Conservation (phyloP, 2,888 invertebrate species). For the Trichogramma evanescens region DNA sequence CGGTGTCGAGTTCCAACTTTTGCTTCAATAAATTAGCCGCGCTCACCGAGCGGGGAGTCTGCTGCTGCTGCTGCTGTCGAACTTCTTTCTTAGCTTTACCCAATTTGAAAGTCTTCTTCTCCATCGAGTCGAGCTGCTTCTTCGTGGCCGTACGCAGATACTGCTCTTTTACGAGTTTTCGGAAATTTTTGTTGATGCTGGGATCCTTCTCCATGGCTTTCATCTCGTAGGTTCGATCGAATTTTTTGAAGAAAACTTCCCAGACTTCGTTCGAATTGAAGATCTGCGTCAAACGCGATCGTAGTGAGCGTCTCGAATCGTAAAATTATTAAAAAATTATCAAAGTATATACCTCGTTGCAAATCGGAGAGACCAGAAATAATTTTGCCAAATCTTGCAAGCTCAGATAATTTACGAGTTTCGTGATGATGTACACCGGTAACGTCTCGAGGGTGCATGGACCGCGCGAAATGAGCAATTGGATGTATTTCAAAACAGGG, state of each 20-base stretch:
- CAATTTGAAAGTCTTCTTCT: not conserved
- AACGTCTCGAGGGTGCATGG: conserved; percentile 27
- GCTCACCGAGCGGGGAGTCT: conserved; percentile 1
- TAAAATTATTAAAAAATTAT: not conserved
- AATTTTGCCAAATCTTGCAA: conserved; percentile 27
- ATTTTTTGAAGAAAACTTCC: conserved; percentile 27
- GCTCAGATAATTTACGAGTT: conserved; percentile 24
- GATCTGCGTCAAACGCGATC: conserved; percentile 21
- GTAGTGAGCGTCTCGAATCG: not conserved
- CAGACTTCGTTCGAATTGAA: conserved; percentile 29
- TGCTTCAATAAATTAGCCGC: not conserved
- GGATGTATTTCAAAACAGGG: conserved; percentile 24
- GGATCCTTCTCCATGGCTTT: conserved; percentile 14
- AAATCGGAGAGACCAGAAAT: conserved; percentile 23
- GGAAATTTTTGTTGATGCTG: conserved; percentile 3
- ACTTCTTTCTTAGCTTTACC: not conserved
- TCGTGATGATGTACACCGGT: conserved; percentile 24
- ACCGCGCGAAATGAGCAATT: conserved; percentile 19
- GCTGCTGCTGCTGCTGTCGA: not conserved
- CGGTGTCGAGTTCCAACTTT: not conserved
- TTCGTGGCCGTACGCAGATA: not conserved
- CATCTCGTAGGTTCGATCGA: not conserved
- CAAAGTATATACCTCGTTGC: conserved; percentile 25
- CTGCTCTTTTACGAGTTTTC: conserved; percentile 12
- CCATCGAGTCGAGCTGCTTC: not conserved